Conservation (phyloP, 2,797 vertebrate genomes). For the Eulemur mongoz region DNA sequence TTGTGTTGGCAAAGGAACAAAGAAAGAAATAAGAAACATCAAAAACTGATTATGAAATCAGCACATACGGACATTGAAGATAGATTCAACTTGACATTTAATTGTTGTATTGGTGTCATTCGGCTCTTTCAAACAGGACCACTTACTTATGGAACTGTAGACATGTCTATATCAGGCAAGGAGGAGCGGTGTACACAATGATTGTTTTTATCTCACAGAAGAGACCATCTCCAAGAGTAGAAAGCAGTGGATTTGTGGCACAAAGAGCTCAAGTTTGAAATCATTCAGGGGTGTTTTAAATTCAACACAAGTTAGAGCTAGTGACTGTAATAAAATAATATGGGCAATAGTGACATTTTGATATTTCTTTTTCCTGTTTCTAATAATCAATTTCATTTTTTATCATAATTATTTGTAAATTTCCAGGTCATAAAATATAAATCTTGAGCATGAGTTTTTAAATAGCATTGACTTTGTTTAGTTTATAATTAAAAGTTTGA, state of each 20-base stretch:
- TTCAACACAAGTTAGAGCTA: rapidly evolving
- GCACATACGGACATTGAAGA: no score
- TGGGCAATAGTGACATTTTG: neutral
- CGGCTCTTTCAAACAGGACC: neutral
- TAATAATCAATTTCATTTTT: neutral
- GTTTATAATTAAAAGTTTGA: neutral
- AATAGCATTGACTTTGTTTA: neutral
- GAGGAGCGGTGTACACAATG: neutral
- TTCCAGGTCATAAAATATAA: neutral
- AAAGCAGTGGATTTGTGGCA: neutral
- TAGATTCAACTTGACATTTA: neutral
- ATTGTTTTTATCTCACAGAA: neutral
- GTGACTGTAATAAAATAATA: neutral
- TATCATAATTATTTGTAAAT: neutral
- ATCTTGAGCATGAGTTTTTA: neutral
- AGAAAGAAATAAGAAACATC: neutral
- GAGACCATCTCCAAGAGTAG: no score
- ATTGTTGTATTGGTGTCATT: neutral
- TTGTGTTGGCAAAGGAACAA: neutral
- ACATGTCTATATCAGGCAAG: neutral
- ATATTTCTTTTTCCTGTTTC: neutral
- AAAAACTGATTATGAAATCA: neutral
- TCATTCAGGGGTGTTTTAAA: neutral
- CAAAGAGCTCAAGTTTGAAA: neutral
- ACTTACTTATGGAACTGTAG: neutral